A percentile compares a stretch with the other conserved stretches of the same genome.
Evolutionary conservation across 1,140 invertebrate genomes (phyloP).

Genomic region (Rhysida immarginata): DNA sequence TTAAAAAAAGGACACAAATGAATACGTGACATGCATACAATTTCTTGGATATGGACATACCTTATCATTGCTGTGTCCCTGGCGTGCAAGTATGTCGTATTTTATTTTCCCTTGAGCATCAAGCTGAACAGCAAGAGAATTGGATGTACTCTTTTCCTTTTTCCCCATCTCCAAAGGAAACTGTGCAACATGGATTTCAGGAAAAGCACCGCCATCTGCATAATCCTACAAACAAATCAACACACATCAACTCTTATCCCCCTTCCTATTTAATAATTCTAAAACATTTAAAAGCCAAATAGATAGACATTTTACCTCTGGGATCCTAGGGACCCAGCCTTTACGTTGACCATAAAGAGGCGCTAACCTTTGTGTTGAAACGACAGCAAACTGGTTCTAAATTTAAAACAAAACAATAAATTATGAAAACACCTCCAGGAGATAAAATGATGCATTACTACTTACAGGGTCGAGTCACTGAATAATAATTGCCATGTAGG

Average conservation of each 20-base stretch:
- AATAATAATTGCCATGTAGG: no score
- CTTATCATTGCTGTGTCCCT: constrained; percentile 93
- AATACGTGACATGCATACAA: no score
- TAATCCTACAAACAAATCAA: constrained; percentile 41
- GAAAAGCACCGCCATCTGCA: constrained; percentile 94
- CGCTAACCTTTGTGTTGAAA: constrained; percentile 67
- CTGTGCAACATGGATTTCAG: constrained; percentile 93
- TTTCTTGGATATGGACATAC: constrained; percentile 33
- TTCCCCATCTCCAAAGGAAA: constrained; percentile 78
- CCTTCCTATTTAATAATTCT: not conserved
- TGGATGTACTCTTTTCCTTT: constrained; percentile 45
- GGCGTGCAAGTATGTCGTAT: constrained; percentile 87
- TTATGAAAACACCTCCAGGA: not conserved
- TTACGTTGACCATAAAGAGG: constrained; percentile 91
- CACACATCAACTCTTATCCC: constrained; percentile 3
- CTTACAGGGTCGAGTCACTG: not conserved
- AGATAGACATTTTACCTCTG: constrained; percentile 47
- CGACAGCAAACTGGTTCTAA: constrained; percentile 36
- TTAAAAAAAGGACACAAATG: no score
- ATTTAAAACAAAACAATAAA: not conserved
- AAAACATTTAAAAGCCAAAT: not conserved
- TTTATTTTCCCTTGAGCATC: constrained; percentile 91
- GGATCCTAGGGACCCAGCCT: constrained; percentile 79
- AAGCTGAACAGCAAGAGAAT: constrained; percentile 82
- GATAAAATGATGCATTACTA: not conserved